Conservation (phyloP, 2,797 vertebrate species). For the Mastacembelus armatus region DNA sequence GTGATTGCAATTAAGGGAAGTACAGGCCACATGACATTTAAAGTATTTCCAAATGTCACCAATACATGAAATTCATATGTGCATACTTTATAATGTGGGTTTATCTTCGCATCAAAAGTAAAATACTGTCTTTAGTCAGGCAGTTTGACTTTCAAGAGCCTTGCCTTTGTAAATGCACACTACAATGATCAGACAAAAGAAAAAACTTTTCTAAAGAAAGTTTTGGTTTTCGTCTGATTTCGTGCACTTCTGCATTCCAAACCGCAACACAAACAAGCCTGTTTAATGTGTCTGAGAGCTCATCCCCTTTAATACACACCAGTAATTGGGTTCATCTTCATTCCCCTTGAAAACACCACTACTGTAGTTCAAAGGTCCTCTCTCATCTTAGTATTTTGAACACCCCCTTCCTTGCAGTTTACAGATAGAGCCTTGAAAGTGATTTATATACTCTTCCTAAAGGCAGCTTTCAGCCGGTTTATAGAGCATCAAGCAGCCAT, state of each 20-base stretch:
- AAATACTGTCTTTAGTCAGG: neutral
- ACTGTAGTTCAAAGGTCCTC: constrained; percentile 45
- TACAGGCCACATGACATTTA: too few species aligned
- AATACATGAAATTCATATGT: too few species aligned
- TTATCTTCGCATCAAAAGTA: neutral
- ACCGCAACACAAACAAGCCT: neutral
- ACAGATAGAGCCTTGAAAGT: constrained; percentile 51
- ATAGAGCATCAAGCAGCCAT: constrained; percentile 58
- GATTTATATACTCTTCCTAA: constrained; percentile 55
- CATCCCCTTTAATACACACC: constrained; percentile 13
- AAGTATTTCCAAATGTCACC: too few species aligned
- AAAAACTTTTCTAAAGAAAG: too few species aligned
- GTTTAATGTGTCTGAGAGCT: neutral
- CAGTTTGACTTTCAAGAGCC: neutral
- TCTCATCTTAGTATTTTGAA: constrained; percentile 38
- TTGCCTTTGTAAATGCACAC: neutral
- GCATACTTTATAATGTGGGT: neutral
- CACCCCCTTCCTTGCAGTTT: constrained; percentile 32
- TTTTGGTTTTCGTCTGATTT: neutral
- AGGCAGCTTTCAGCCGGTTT: constrained; percentile 56
- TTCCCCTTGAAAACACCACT: constrained; percentile 24
- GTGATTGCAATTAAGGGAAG: too few species aligned
- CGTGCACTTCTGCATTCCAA: neutral
- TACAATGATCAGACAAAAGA: too few species aligned
- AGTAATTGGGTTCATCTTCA: constrained; percentile 47